A percentile compares a stretch with the other conserved stretches of the same genome.
These are phyloP conservation scores for Bemisia tabaci DNA, from an alignment of 1,140 invertebrate species.

Conservation along the genomic window DNA sequence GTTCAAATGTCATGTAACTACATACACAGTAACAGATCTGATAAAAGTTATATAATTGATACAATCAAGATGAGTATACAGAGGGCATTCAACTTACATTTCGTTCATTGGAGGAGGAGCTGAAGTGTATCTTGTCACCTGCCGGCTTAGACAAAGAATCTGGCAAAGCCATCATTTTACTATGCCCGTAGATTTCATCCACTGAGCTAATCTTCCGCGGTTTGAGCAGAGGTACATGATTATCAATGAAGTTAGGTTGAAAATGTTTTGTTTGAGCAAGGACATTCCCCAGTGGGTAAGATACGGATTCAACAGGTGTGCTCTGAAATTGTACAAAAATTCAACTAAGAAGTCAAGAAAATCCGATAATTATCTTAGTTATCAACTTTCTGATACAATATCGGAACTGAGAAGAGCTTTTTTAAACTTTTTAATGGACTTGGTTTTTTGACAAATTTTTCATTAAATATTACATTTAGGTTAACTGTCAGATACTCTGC, in stretches of 20 bases:
- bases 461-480: too few relatives aligned
- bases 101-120: background rate
- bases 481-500: too few relatives aligned
- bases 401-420: too few relatives aligned
- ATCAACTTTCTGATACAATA: too few relatives aligned
- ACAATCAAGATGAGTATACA: too few relatives aligned
- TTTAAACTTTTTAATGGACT: too few relatives aligned
- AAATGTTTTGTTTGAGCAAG: background rate
- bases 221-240: background rate
- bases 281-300: background rate
- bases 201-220: background rate
- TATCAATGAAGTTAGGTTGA: background rate
- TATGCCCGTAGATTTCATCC: background rate
- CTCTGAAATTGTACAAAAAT: background rate
- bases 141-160: background rate
- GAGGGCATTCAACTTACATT: background rate
- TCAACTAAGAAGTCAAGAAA: too few relatives aligned
- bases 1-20: too few relatives aligned
- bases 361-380: too few relatives aligned
- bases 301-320: background rate
- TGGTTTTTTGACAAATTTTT: too few relatives aligned
- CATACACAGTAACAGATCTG: too few relatives aligned
- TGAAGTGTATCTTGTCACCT: background rate
- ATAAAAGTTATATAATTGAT: too few relatives aligned
- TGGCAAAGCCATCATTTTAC: background rate